Evolutionary conservation across 2,113 vertebrate species (phyloP).

Genomic region (Ovis canadensis): DNA sequence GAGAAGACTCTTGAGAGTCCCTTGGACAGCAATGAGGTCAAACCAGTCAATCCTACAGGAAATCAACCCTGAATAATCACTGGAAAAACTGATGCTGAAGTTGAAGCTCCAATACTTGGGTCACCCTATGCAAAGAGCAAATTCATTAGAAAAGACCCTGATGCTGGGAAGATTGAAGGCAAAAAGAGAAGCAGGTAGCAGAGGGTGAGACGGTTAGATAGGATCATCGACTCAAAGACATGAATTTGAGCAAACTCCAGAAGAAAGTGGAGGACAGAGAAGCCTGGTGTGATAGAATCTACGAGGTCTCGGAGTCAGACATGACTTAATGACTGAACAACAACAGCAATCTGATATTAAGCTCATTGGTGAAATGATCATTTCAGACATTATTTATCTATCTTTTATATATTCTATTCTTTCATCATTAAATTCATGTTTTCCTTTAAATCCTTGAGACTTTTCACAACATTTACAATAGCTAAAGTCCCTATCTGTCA

Average conservation of each 20-base stretch:
- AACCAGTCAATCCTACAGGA: not conserved
- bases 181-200: not conserved
- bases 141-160: not conserved
- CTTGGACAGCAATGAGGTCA: not conserved
- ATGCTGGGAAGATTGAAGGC: not conserved
- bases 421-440: not conserved
- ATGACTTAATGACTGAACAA: not conserved
- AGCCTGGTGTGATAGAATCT: not conserved
- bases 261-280: not conserved
- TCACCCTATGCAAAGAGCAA: not conserved
- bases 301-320: not conserved
- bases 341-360: not conserved
- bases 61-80: not conserved
- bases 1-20: not conserved
- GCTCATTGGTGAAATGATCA: not conserved
- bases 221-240: not conserved
- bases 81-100: not conserved
- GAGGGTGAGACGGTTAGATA: not conserved
- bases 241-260: not conserved
- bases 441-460: not conserved
- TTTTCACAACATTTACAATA: not conserved
- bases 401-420: not conserved
- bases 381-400: not conserved
- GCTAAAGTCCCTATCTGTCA: not conserved
- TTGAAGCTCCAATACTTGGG: not conserved